Evolutionary conservation across 2,888 invertebrate species (phyloP), one percentile per base, ranked within the genome.

Genomic region (Diploptera punctata): DNA sequence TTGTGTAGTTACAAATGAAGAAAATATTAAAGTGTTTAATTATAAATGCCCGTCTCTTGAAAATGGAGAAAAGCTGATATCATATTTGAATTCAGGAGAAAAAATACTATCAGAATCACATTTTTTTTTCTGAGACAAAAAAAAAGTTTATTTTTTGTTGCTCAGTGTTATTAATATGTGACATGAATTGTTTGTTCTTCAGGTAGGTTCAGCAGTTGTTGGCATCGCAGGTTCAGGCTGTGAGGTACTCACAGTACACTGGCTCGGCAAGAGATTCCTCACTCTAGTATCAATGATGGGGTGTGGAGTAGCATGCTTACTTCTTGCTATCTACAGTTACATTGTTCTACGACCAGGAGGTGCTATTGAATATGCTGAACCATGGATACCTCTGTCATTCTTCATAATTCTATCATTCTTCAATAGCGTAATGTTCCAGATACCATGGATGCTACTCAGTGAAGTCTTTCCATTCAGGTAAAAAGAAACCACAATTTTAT

Each of bases 381-480:
- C 57, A 2, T 57, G 57, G 57, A 5, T 57, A 13, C 57, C 57
- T 0, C 29, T 57, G 24, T 13, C n/a, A 3, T 24, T 57, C 29
- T 10, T 57, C 57, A 29, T 57, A 5, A 2, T n/a, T 3, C 29
- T 57, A 2, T 57, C 29, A 16, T 57, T 57, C 57, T 57, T 21
- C 31, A 57, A 24, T 29, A 57, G 57, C 57, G 7, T 29, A 2
- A 57, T 29, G 31, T 57, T 57, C 29, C 24, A 57, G 10, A 18
- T 65, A 3, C 65, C 65, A 1, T 65, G 65, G 65, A 65, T 44
- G 65, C 31, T 65, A 24, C 43, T 65, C 1, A 65, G 65, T 18
- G 65, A 65, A 13, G 44, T 65, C 44, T 65, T 62, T 19, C 62
- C 62, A 4, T 62, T 62, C 38, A 62, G 62, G 62, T 62, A 38